Percentiles rank a stretch among this genome's conserved stretches.
phyloP scores from a whole-genome alignment of 1,140 invertebrate genomes.

The Conus betulinus region DNA sequence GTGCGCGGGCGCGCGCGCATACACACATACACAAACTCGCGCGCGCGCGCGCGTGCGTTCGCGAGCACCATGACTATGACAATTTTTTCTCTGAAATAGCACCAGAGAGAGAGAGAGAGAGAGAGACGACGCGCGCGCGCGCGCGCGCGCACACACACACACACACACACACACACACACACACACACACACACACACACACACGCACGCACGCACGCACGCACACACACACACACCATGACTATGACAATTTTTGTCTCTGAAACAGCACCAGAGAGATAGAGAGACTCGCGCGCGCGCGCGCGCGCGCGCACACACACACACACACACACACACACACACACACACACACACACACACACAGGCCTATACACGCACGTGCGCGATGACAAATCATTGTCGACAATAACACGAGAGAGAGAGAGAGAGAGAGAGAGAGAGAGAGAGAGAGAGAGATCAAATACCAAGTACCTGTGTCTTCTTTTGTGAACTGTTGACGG shows the following conservation, averaged over 20 bases:
- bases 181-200: background rate
- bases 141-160: background rate
- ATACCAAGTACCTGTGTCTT: too few species aligned
- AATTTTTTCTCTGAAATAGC: too few species aligned
- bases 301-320: background rate
- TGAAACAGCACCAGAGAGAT: background rate
- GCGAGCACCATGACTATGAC: too few species aligned
- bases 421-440: too few species aligned
- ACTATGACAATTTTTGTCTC: too few species aligned
- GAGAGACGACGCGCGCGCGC: too few species aligned
- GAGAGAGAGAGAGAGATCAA: too few species aligned
- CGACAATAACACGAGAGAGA: background rate
- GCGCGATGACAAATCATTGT: background rate
- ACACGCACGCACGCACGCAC: slow-evolving; percentile 1
- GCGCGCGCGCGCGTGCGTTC: background rate
- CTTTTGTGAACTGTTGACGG: too few species aligned
- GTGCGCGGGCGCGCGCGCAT: background rate
- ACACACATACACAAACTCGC: background rate
- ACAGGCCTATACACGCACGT: background rate
- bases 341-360: slow-evolving; percentile 14
- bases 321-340: background rate
- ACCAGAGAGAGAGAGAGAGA: background rate
- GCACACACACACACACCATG: background rate
- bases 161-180: slow-evolving; percentile 15
- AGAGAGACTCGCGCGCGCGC: background rate